Base-by-base conservation (phyloP, 2,888 invertebrate species). In the Sylvicola cinctus region DNA sequence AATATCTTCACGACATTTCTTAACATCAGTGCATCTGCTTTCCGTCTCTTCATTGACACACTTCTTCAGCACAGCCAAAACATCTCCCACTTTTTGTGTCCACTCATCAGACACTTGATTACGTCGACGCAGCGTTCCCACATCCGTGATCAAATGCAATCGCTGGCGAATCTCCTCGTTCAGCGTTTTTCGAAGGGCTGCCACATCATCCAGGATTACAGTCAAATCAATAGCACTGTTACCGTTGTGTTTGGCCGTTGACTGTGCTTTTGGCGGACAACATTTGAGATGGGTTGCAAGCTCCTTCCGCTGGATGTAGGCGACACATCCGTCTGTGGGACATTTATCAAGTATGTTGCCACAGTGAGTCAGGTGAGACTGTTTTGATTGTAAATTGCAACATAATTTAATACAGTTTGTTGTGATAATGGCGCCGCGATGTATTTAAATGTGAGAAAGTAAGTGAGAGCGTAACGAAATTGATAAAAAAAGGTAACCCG, bases 261-360 rank as follows among this genome's bases (percentile, higher is more conserved):
- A 8, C 13, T 15, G 16, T 23, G 23, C 51, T 43, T 46, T 53
- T 14, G 20, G 20, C 8, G 51, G 62, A 37, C 58, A 66, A 38
- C 62, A 60, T 36, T 52, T 55, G 26, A 56, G 44, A 43, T 79
- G 79, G 1, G 62, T 60, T 1, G 65, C 61, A 49, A 66, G 62
- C 41, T 68, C 66, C 36, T 67, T 67, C 41, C 79, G 60, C 38
- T 72, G 70, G 16, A 77, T 62, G 58, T 74, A 79, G 3, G 70
- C 68, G 0, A 74, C 72, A 43, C 79, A 79, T 32, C 69, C 65
- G 43, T 72, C 61, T 0, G 20, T 20, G 20, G 70, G 68, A 36
- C 79, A 79, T 46, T 74, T 69, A 47, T 76, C 72, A 43, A 79
- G 50, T 8, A 79, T 74, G 38, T 73, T 71, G 11, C 74, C 73